Base-by-base conservation (phyloP, 2,888 invertebrate genomes). In the Bombylius major region DNA sequence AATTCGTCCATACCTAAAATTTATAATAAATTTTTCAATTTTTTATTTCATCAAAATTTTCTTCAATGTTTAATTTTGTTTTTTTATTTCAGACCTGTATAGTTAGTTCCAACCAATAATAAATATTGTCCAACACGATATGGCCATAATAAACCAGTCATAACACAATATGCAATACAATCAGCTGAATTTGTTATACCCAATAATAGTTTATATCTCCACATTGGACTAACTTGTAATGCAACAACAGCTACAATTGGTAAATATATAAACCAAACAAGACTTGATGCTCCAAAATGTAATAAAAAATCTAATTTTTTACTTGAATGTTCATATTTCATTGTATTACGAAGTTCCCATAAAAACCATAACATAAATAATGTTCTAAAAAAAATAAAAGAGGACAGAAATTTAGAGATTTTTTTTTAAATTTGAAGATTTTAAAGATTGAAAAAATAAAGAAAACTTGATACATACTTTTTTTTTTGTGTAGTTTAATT, bases 201-300 rank as follows among this genome's bases (percentile, higher is more conserved):
- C 67, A 96, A 78, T 58, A 97, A 77, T 66, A 97, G 82, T 76
- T 97, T 97, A 74, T 89, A 92, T 75, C 96, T 83, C 95, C 96
- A 98, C 65, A 98, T 77, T 49, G 95, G 87, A 59, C 93, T 93
- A 55, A 98, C 88, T 76, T 94, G 91, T 55, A 94, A 78, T 12
- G 94, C 92, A 63, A 98, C 88, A 54, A 97, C 81, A 55, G 95
- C 96, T 62, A 97, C 86, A 58, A 96, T 87, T 12, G 97, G 96
- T 67, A 97, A 79, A 74, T 98, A 97, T 64, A 96, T 92, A 70
- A 98, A 96, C 98, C 98, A 98, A 12, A 98, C 97, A 46, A 98
- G 79, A 69, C 95, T 94, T 14, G 96, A 96, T 13, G 97, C 97
- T 55, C 96, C 98, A 73, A 97, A 93, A 72, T 98, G 97, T 52